These are phyloP conservation scores for Trachemys scripta DNA, from an alignment of 2,113 vertebrate genomes.

Conservation along the genomic window DNA sequence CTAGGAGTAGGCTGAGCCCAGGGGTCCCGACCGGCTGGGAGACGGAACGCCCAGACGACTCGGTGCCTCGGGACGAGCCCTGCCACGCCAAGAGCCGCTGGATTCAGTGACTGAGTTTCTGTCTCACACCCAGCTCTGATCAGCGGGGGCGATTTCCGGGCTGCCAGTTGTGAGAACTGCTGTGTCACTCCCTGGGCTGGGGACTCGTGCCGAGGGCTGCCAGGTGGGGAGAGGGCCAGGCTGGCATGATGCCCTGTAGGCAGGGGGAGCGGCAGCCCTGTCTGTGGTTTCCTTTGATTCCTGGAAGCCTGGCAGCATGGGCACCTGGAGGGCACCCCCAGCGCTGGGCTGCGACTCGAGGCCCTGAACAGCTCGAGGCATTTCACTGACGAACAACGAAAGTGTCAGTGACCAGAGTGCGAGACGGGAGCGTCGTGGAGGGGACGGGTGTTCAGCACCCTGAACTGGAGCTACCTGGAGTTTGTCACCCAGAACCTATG, in stretches of 20 bases:
- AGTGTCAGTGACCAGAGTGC: background rate
- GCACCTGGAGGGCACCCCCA: fast-evolving
- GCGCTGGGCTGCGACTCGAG: background rate
- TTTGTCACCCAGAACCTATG: background rate
- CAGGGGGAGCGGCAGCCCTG: fast-evolving
- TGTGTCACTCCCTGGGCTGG: fast-evolving
- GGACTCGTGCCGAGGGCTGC: background rate
- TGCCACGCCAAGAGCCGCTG: background rate
- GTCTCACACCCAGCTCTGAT: background rate
- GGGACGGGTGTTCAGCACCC: background rate
- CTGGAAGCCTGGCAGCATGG: background rate
- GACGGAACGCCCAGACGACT: too few relatives aligned
- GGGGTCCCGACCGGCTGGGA: background rate
- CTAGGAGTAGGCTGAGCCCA: background rate
- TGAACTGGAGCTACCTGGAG: background rate
- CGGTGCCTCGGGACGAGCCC: background rate
- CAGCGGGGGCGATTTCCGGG: fast-evolving
- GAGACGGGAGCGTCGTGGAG: too few relatives aligned
- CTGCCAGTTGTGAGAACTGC: background rate
- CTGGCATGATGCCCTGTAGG: fast-evolving
- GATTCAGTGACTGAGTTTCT: background rate
- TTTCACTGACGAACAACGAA: background rate
- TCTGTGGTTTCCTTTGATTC: fast-evolving
- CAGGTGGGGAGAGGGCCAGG: background rate
- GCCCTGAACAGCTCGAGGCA: background rate